These are phyloP conservation scores for Acipenser oxyrinchus DNA, from an alignment of 2,797 vertebrate species.

Conservation along the genomic window DNA sequence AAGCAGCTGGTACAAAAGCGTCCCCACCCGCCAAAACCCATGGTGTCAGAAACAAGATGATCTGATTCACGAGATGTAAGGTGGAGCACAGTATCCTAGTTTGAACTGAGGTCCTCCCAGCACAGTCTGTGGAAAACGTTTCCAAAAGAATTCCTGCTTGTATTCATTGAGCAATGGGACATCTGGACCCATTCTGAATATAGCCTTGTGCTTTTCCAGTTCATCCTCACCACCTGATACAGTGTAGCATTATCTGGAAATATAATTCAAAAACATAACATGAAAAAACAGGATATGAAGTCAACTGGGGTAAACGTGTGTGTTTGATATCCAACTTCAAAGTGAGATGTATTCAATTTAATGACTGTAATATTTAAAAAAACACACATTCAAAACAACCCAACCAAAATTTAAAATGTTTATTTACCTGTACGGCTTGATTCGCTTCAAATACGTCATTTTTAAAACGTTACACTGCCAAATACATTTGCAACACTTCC, in stretches of 20 bases:
- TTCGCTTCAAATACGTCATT: too few species aligned
- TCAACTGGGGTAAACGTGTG: too few species aligned
- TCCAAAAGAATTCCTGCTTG: constrained; percentile 98
- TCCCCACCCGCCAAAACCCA: constrained; percentile 85
- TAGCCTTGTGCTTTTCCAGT: constrained; percentile 22
- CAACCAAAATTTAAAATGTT: too few species aligned
- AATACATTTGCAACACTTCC: too few species aligned
- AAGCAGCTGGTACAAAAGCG: constrained; percentile 76
- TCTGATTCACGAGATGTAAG: constrained; percentile 85
- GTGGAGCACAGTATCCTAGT: constrained; percentile 87
- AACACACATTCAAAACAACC: too few species aligned
- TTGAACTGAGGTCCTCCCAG: constrained; percentile 87
- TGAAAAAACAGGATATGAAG: too few species aligned
- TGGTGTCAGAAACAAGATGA: constrained; percentile 84
- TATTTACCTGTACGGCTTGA: too few species aligned
- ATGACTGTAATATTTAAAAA: too few species aligned
- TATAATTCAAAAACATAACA: too few species aligned
- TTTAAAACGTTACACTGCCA: too few species aligned
- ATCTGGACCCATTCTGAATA: constrained; percentile 93
- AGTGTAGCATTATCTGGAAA: constrained; percentile 35
- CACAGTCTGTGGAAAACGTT: constrained; percentile 91
- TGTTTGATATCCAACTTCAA: constrained; percentile 7
- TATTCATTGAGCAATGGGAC: constrained; percentile 95
- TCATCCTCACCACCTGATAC: constrained; percentile 44
- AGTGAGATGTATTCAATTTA: not conserved